Percentiles rank a stretch among this genome's conserved stretches.
Conservation (phyloP, 2,797 vertebrate genomes). For the Alauda arvensis region DNA sequence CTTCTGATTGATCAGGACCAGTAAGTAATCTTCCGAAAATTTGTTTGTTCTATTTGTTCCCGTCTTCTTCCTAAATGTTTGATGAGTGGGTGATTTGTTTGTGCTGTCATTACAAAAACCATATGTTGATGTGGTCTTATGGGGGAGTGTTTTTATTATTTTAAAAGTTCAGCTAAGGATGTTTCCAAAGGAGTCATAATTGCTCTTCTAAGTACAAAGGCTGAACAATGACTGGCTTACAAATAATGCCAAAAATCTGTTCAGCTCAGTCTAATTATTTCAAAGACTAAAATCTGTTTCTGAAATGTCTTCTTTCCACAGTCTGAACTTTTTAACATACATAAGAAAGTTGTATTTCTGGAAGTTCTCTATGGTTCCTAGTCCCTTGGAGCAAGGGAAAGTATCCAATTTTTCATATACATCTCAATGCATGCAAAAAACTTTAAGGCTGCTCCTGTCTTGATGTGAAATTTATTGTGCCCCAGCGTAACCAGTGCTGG, state of each 20-base stretch:
- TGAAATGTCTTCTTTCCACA: conserved; percentile 41
- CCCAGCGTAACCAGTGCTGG: not conserved
- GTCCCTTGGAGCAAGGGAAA: not conserved
- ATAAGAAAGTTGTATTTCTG: not conserved
- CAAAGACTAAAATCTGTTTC: conserved; percentile 45
- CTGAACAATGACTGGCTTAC: conserved; percentile 59
- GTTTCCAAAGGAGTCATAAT: conserved; percentile 63
- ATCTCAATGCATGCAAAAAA: not conserved
- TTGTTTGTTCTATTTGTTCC: conserved; percentile 57
- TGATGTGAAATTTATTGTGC: not conserved
- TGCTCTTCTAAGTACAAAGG: conserved; percentile 59
- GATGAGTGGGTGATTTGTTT: conserved; percentile 63
- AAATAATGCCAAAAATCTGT: conserved; percentile 61
- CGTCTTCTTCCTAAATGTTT: conserved; percentile 55
- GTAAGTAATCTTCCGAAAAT: conserved; percentile 40
- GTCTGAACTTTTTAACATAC: not conserved
- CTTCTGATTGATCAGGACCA: conserved; percentile 24
- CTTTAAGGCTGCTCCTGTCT: not conserved
- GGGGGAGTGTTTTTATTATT: conserved; percentile 65
- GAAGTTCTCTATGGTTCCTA: not conserved
- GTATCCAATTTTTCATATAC: not conserved
- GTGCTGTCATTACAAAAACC: conserved; percentile 51
- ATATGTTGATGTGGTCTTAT: conserved; percentile 56
- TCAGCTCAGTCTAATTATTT: conserved; percentile 61
- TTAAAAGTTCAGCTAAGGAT: conserved; percentile 65